Percentiles rank a stretch among this genome's conserved stretches.
These are phyloP conservation scores for Montipora efflorescens DNA, from an alignment of 64 coral and sea anemone genomes.

Conservation along the genomic window DNA sequence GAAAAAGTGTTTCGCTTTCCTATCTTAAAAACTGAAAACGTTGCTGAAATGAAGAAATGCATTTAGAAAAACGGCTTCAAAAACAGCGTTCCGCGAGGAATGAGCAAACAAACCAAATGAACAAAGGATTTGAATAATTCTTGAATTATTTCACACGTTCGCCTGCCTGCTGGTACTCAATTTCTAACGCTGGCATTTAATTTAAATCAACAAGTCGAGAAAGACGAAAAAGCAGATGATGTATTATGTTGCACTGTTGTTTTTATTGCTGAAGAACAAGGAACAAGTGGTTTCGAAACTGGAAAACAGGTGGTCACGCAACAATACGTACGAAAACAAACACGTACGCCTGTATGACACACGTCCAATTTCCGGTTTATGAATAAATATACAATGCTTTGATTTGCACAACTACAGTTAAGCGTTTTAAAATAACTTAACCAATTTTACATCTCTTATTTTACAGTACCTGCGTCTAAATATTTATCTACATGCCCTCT, in stretches of 20 bases:
- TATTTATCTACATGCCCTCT: constrained; percentile 6
- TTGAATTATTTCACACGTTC: background rate
- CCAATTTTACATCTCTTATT: constrained; percentile 19
- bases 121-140: background rate
- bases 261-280: constrained; percentile 1
- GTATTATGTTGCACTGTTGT: background rate
- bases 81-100: background rate
- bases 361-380: constrained; percentile 34
- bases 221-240: background rate
- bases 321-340: constrained; percentile 34
- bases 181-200: background rate
- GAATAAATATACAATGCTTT: constrained; percentile 20
- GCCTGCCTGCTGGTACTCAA: background rate
- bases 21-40: background rate
- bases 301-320: constrained; percentile 45
- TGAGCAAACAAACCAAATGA: background rate
- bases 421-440: constrained; percentile 44
- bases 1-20: background rate
- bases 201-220: background rate
- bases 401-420: background rate
- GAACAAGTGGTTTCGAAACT: constrained; percentile 24
- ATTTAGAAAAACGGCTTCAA: background rate
- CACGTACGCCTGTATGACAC: constrained; percentile 55
- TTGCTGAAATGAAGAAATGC: background rate
- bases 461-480: constrained; percentile 8